A percentile compares a stretch with the other conserved stretches of the same genome.
Evolutionary conservation across 1,140 invertebrate genomes (phyloP).

Genomic region (Stegodyphus mimosarum): DNA sequence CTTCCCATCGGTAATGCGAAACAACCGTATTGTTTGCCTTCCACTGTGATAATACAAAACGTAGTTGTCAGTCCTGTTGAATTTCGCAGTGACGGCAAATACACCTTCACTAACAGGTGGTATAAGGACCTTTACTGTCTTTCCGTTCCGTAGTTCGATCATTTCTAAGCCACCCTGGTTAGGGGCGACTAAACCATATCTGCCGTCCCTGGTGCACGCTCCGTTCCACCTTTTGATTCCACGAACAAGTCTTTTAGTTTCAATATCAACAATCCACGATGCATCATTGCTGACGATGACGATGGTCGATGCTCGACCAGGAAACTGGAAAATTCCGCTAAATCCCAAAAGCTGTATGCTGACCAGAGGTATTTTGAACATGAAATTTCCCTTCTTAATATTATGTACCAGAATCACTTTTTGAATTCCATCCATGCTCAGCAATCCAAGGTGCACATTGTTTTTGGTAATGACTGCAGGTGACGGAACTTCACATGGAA

Average conservation of each 20-base stretch:
- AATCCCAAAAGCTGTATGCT: slow-evolving; percentile 59
- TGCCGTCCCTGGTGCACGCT: slow-evolving; percentile 69
- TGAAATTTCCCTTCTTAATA: slow-evolving; percentile 80
- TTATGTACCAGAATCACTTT: slow-evolving; percentile 86
- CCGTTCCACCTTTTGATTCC: slow-evolving; percentile 72
- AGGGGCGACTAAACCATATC: slow-evolving; percentile 90
- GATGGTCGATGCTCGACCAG: slow-evolving; percentile 67
- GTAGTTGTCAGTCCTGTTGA: slow-evolving; percentile 93
- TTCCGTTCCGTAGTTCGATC: slow-evolving; percentile 86
- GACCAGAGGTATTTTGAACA: slow-evolving; percentile 75
- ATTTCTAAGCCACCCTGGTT: slow-evolving; percentile 91
- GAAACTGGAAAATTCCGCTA: slow-evolving; percentile 11
- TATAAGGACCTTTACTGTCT: slow-evolving; percentile 84
- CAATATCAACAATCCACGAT: slow-evolving; percentile 76
- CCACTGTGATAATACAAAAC: slow-evolving; percentile 97
- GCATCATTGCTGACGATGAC: slow-evolving; percentile 91
- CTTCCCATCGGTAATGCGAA: slow-evolving; percentile 86
- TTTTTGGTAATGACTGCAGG: slow-evolving; percentile 84
- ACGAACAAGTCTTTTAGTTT: slow-evolving; percentile 70
- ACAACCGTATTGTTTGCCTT: slow-evolving; percentile 90
- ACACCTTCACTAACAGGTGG: slow-evolving; percentile 92
- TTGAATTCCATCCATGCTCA: slow-evolving; percentile 84
- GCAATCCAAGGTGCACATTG: slow-evolving; percentile 79
- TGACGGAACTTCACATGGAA: slow-evolving; percentile 78
- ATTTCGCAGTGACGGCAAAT: slow-evolving; percentile 93